Conservation (phyloP, 2,888 invertebrate species). For the Hofmannophila pseudospretella region DNA sequence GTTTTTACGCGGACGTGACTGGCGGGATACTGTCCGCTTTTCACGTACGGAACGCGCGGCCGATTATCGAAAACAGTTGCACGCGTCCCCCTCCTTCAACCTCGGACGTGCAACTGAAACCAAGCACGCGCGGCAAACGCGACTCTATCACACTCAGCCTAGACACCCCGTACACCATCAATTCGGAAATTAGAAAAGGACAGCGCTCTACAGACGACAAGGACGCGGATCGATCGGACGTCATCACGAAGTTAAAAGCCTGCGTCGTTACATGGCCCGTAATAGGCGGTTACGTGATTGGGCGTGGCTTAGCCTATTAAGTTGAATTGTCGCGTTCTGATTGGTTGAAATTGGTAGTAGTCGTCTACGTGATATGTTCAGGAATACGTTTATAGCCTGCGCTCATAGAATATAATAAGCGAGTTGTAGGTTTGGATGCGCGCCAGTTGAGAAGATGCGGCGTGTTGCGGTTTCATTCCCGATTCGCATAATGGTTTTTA, state of each 20-base stretch:
- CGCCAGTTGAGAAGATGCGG: slow-evolving; percentile 57
- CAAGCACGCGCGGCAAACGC: slow-evolving; percentile 73
- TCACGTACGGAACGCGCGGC: slow-evolving; percentile 76
- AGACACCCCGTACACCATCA: slow-evolving; percentile 44
- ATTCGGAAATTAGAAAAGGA: slow-evolving; percentile 56
- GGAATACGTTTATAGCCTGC: slow-evolving; percentile 74
- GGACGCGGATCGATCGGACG: slow-evolving; percentile 59
- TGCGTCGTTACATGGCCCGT: slow-evolving; percentile 76
- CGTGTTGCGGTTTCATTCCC: slow-evolving; percentile 60
- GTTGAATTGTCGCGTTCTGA: slow-evolving; percentile 75
- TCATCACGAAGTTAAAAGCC: slow-evolving; percentile 74
- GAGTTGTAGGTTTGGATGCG: slow-evolving; percentile 69
- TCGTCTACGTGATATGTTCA: slow-evolving; percentile 76
- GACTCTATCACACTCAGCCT: slow-evolving; percentile 70
- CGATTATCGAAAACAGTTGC: slow-evolving; percentile 78
- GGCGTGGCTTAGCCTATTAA: slow-evolving; percentile 76
- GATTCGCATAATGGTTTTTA: slow-evolving; percentile 63
- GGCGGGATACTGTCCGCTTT: slow-evolving; percentile 72
- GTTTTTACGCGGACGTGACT: slow-evolving; percentile 78
- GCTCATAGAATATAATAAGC: slow-evolving; percentile 77
- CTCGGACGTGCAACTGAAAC: slow-evolving; percentile 75
- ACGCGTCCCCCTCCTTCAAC: slow-evolving; percentile 73
- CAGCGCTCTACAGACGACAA: slow-evolving; percentile 38
- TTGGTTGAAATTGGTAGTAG: slow-evolving; percentile 77
- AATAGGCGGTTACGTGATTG: slow-evolving; percentile 78